These are phyloP conservation scores for Euphydryas editha DNA, from an alignment of 2,888 invertebrate species.

Conservation along the genomic window DNA sequence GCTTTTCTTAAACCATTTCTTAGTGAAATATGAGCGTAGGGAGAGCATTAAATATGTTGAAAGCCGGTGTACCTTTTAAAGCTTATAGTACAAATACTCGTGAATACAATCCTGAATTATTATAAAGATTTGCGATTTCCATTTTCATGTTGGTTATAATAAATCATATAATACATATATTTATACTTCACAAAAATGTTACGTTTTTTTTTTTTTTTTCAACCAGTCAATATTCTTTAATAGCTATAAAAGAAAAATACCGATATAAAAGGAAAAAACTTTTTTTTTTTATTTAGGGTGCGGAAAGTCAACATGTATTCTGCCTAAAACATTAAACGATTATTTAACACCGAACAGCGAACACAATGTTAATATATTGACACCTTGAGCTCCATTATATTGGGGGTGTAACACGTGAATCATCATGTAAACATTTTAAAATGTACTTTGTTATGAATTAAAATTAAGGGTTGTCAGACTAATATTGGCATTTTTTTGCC, in stretches of 20 bases:
- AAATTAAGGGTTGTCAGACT: background rate
- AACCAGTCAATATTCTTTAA: too few species aligned
- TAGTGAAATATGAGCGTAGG: conserved; percentile 43
- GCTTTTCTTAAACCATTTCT: conserved; percentile 54
- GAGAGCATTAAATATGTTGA: conserved; percentile 41
- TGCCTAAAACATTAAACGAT: conserved; percentile 15
- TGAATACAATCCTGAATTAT: conserved; percentile 12
- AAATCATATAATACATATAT: background rate
- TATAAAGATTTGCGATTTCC: conserved; percentile 1
- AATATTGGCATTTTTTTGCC: background rate
- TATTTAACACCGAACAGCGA: conserved; percentile 8
- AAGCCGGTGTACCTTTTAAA: conserved; percentile 35
- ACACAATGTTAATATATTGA: conserved; percentile 27
- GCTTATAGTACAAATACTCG: conserved; percentile 22
- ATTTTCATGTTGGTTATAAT: background rate
- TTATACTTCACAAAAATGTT: background rate
- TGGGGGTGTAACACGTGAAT: conserved; percentile 26
- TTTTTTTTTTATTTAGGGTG: background rate
- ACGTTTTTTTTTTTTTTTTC: too few species aligned
- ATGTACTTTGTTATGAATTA: background rate
- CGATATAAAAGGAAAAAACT: background rate
- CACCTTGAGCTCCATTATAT: conserved; percentile 19
- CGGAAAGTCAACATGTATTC: background rate
- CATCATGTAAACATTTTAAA: conserved; percentile 8
- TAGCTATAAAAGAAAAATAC: background rate